A percentile compares a stretch with the other conserved stretches of the same genome.
Conservation (phyloP, 2,113 vertebrate species). For the Cyphomyrus plagiostoma region DNA sequence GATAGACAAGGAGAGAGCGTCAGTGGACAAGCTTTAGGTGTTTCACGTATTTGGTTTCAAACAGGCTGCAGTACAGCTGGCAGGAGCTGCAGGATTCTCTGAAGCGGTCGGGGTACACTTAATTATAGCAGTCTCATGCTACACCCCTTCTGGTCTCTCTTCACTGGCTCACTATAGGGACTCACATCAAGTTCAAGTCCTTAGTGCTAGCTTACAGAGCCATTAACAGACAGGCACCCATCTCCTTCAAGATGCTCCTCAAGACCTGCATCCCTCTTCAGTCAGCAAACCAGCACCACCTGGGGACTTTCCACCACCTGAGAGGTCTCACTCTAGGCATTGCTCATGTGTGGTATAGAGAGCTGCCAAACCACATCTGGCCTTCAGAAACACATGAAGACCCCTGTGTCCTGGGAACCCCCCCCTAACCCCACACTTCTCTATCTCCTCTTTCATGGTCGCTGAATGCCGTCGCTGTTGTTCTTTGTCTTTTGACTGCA, state of each 20-base stretch:
- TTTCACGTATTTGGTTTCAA: neutral
- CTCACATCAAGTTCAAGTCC: neutral
- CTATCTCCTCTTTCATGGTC: neutral
- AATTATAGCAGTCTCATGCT: neutral
- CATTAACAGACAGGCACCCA: neutral
- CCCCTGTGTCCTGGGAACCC: neutral
- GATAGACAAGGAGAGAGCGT: conserved; percentile 19
- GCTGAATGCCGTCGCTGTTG: neutral
- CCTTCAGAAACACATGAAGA: neutral
- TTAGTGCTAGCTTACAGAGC: neutral
- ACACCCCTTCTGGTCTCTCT: neutral
- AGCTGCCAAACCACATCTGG: neutral
- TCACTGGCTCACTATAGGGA: neutral
- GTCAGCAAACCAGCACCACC: neutral
- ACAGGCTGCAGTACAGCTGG: neutral
- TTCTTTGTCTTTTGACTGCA: neutral
- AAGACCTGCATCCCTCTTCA: neutral
- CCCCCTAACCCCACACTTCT: neutral
- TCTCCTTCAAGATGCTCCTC: neutral
- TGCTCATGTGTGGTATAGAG: neutral
- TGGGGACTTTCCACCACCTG: neutral
- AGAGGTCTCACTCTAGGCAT: neutral
- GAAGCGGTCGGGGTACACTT: neutral
- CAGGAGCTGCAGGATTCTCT: neutral
- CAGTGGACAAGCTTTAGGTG: neutral